Evolutionary conservation across 2,888 invertebrate genomes (phyloP).

Genomic region (Sminthurides aquaticus): DNA sequence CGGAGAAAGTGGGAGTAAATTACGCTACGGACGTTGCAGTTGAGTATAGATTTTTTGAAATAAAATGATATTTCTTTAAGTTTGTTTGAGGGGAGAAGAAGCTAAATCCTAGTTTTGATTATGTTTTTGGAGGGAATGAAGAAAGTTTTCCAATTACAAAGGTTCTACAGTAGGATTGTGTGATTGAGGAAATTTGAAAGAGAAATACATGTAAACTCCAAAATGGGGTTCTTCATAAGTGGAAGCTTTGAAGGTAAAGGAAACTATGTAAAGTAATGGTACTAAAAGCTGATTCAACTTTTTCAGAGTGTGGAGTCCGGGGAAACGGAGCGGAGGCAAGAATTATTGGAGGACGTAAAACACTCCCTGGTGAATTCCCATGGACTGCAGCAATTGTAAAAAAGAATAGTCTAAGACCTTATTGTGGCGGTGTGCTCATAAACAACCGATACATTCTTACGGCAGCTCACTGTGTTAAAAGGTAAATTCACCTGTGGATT

Average conservation of each 20-base stretch:
- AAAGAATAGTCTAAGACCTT: slow-evolving; percentile 30
- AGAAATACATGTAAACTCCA: neutral
- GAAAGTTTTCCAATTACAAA: neutral
- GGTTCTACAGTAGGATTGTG: no score
- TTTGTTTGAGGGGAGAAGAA: no score
- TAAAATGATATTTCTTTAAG: neutral
- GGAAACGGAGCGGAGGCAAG: slow-evolving; percentile 23
- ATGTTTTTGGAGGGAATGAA: no score
- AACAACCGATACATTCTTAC: slow-evolving; percentile 47
- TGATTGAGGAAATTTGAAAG: no score
- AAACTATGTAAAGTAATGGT: no score
- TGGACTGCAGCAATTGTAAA: slow-evolving; percentile 41
- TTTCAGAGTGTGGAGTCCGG: slow-evolving; percentile 22
- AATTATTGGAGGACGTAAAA: slow-evolving; percentile 37
- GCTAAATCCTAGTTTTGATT: no score
- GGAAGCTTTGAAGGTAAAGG: no score
- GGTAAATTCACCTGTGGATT: no score
- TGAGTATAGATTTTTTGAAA: neutral
- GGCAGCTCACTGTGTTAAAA: slow-evolving; percentile 49
- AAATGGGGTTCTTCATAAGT: no score
- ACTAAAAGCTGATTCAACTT: no score
- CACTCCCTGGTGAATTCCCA: slow-evolving; percentile 32
- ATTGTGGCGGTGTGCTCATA: slow-evolving; percentile 48
- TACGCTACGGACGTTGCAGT: slow-evolving; percentile 18
- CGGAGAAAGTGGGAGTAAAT: no score